Percentiles rank a stretch among this genome's conserved stretches.
Conservation (phyloP, 2,113 vertebrate genomes). For the Hassar affinis region DNA sequence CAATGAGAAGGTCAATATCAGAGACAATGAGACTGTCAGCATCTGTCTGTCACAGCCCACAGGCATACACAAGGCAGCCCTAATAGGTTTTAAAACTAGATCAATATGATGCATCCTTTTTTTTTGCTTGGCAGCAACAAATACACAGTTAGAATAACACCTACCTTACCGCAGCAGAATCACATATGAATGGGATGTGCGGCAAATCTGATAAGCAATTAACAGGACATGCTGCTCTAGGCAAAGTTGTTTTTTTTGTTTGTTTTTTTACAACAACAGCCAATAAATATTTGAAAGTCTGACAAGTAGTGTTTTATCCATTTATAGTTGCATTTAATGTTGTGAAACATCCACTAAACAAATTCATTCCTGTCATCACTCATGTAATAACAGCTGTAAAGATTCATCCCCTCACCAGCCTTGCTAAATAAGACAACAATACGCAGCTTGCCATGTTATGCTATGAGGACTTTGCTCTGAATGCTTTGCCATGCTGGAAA, state of each 20-base stretch:
- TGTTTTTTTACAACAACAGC: background rate
- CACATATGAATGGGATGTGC: background rate
- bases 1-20: background rate
- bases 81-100: background rate
- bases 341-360: too few relatives aligned
- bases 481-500: background rate
- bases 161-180: background rate
- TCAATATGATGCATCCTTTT: constrained; percentile 20
- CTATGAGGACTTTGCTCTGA: background rate
- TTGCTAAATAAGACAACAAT: background rate
- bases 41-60: background rate
- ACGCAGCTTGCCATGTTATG: background rate
- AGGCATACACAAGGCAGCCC: background rate
- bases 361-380: too few relatives aligned
- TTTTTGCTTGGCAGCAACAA: background rate
- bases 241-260: background rate
- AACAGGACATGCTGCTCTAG: background rate
- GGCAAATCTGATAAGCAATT: background rate
- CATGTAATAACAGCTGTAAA: background rate
- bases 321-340: too few relatives aligned
- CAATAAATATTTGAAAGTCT: background rate
- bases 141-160: background rate
- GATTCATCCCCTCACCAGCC: background rate
- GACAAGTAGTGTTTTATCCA: too few relatives aligned
- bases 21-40: background rate